Evolutionary conservation across 2,797 vertebrate species (phyloP).

Genomic region (Mormyrops boulengeri): DNA sequence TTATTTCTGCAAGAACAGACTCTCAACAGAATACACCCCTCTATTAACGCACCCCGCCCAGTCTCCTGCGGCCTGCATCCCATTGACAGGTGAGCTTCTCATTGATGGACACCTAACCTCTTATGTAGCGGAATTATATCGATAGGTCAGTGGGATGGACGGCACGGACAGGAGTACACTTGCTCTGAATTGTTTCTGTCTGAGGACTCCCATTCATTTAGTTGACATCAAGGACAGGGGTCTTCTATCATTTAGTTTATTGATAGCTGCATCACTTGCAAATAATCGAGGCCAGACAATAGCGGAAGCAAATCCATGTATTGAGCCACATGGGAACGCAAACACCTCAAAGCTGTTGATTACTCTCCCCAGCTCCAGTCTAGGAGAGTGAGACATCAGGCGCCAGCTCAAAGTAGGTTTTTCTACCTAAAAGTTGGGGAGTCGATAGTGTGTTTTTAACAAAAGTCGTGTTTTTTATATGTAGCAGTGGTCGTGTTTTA

Average conservation of each 20-base stretch:
- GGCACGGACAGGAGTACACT: background rate
- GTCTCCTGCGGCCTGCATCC: conserved; percentile 47
- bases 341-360: background rate
- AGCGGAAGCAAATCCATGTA: background rate
- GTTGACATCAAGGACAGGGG: background rate
- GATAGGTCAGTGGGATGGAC: conserved; percentile 31
- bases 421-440: background rate
- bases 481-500: background rate
- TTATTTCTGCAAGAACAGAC: conserved; percentile 44
- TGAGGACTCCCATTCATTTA: background rate
- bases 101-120: conserved; percentile 53
- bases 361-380: background rate
- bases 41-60: conserved; percentile 49
- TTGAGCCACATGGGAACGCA: background rate
- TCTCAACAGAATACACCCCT: conserved; percentile 40
- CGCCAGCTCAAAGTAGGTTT: background rate
- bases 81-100: conserved; percentile 61
- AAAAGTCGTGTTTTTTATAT: background rate
- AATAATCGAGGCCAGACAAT: background rate
- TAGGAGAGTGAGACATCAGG: background rate
- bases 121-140: conserved; percentile 17
- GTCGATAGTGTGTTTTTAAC: background rate
- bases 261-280: background rate
- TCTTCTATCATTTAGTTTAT: background rate
- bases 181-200: background rate